phyloP scores from a whole-genome alignment of 2,888 invertebrate species.

The Nomada ferruginata region DNA sequence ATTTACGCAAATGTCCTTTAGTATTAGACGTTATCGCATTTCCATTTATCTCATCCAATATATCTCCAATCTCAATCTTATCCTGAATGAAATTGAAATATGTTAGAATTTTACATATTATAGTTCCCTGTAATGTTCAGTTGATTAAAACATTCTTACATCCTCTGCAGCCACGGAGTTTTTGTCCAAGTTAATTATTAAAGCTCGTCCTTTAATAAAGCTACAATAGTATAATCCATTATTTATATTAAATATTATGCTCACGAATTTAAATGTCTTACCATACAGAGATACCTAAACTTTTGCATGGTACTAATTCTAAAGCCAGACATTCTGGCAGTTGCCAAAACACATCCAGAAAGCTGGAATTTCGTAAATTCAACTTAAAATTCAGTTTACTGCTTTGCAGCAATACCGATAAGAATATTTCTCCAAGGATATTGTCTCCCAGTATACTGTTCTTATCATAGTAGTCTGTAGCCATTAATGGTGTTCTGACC shows the following conservation, averaged over 20 bases:
- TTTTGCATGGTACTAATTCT: constrained; percentile 88
- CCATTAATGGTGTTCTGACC: constrained; percentile 76
- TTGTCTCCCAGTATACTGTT: constrained; percentile 87
- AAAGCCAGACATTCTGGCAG: constrained; percentile 85
- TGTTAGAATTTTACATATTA: constrained; percentile 5
- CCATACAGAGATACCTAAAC: constrained; percentile 87
- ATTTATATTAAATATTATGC: not conserved
- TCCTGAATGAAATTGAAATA: constrained; percentile 81
- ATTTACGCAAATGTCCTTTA: constrained; percentile 84
- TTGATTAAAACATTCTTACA: constrained; percentile 83
- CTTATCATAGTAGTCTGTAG: constrained; percentile 79
- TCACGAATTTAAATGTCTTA: constrained; percentile 70
- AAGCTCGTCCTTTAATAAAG: constrained; percentile 86
- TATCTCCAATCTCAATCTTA: constrained; percentile 87
- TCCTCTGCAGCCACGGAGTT: constrained; percentile 88
- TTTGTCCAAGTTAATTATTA: constrained; percentile 86
- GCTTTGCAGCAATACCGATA: constrained; percentile 86
- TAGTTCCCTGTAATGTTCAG: constrained; percentile 40
- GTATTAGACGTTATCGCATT: constrained; percentile 84
- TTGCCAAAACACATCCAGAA: constrained; percentile 88
- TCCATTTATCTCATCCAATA: constrained; percentile 88
- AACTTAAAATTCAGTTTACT: constrained; percentile 85
- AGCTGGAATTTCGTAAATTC: constrained; percentile 86
- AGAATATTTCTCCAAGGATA: constrained; percentile 86
- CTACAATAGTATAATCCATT: constrained; percentile 81